These are phyloP conservation scores for Lithophane semibrunnea DNA, from an alignment of 2,888 invertebrate species.

Conservation along the genomic window DNA sequence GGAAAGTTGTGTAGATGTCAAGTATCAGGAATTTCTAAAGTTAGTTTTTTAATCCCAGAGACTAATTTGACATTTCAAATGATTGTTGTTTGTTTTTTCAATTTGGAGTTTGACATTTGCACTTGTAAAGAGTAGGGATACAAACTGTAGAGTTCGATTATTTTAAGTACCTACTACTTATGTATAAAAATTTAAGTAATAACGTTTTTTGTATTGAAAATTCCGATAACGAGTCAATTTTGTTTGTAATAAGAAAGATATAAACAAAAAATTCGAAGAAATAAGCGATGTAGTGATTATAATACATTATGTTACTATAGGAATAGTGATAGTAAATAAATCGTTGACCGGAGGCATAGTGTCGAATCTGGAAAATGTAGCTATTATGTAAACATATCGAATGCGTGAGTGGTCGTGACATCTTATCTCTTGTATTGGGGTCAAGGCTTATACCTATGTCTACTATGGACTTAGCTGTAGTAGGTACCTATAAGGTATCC, in stretches of 20 bases:
- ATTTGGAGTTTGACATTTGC: too few relatives aligned
- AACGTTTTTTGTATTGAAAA: neutral
- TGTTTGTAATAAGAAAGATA: neutral
- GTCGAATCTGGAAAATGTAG: conserved; percentile 41
- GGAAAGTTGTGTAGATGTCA: neutral
- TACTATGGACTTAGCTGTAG: conserved; percentile 1
- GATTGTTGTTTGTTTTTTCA: too few relatives aligned
- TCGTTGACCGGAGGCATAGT: conserved; percentile 43
- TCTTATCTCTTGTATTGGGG: conserved; percentile 58
- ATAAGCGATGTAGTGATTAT: neutral
- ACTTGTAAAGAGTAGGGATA: too few relatives aligned
- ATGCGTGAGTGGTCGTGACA: conserved; percentile 58
- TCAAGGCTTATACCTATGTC: conserved; percentile 54
- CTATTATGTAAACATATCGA: conserved; percentile 62
- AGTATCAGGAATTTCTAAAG: neutral
- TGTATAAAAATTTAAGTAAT: neutral
- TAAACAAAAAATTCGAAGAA: neutral
- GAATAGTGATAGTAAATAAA: conserved; percentile 33
- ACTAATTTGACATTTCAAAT: too few relatives aligned
- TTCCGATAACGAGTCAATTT: neutral
- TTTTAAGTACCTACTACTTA: neutral
- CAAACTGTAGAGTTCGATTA: neutral
- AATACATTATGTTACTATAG: conserved; percentile 1
- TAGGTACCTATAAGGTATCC: conserved; percentile 12
- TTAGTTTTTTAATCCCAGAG: too few relatives aligned